Percentiles rank a stretch among this genome's conserved stretches.
Conservation (phyloP, 2,888 invertebrate genomes). For the Fragum fragum region DNA sequence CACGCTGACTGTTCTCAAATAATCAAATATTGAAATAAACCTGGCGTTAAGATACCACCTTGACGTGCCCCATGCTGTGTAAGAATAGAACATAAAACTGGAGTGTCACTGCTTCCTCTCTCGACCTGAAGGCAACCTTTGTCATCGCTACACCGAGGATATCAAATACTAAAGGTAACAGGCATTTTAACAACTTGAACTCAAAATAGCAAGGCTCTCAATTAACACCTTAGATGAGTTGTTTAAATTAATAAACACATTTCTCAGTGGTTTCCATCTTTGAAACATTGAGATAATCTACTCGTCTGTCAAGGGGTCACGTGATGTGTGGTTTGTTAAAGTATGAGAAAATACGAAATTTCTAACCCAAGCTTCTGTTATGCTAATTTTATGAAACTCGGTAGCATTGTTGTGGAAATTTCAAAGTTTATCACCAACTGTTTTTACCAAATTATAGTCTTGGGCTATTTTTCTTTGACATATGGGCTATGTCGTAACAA, state of each 20-base stretch:
- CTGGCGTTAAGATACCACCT: slow-evolving; percentile 39
- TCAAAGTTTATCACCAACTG: slow-evolving; percentile 34
- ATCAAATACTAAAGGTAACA: slow-evolving; percentile 45
- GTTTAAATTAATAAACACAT: slow-evolving; percentile 45
- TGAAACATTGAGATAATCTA: slow-evolving; percentile 42
- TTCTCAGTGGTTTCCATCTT: slow-evolving; percentile 39
- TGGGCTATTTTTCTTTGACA: slow-evolving; percentile 17
- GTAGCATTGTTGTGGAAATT: slow-evolving; percentile 12
- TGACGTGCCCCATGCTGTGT: slow-evolving; percentile 37
- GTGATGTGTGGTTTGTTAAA: slow-evolving; percentile 40
- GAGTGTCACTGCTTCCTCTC: slow-evolving; percentile 32
- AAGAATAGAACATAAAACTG: slow-evolving; percentile 28
- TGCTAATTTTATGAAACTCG: slow-evolving; percentile 33
- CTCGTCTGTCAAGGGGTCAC: slow-evolving; percentile 35
- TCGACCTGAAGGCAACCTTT: slow-evolving; percentile 30
- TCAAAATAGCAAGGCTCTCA: slow-evolving; percentile 37
- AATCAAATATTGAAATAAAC: slow-evolving; percentile 52
- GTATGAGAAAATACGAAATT: slow-evolving; percentile 40
- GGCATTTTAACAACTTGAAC: slow-evolving; percentile 48
- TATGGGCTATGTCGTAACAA: slow-evolving; percentile 25
- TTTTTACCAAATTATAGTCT: slow-evolving; percentile 23
- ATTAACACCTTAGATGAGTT: slow-evolving; percentile 36
- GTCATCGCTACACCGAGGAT: slow-evolving; percentile 29
- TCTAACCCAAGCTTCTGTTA: slow-evolving; percentile 27
- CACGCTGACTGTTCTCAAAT: slow-evolving; percentile 20